phyloP scores from a whole-genome alignment of 2,113 vertebrate genomes.

The Periophthalmodon schlosseri region DNA sequence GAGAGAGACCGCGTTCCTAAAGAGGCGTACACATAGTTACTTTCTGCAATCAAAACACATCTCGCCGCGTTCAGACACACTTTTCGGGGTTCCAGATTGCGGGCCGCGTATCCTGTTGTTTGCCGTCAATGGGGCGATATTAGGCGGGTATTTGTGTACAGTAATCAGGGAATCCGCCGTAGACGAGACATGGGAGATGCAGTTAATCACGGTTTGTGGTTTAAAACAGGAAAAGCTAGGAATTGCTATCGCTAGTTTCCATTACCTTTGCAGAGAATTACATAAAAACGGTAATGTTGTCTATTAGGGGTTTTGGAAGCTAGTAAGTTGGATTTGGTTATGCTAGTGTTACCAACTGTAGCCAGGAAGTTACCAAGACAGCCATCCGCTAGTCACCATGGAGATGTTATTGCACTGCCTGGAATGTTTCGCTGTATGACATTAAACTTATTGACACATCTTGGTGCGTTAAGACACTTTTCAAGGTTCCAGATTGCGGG shows the following conservation, averaged over 20 bases:
- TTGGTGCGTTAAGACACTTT: no score
- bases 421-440: no score
- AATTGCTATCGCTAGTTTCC: constrained; percentile 22
- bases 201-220: constrained; percentile 65
- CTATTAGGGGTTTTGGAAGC: no score
- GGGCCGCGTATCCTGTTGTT: constrained; percentile 69
- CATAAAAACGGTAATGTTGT: not conserved
- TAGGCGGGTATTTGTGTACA: constrained; percentile 70
- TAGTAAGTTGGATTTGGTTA: no score
- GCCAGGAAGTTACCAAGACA: no score
- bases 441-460: no score
- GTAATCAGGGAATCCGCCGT: constrained; percentile 67
- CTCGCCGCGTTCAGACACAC: constrained; percentile 53
- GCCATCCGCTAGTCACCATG: no score
- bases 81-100: constrained; percentile 40
- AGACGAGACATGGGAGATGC: constrained; percentile 39
- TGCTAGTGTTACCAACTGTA: no score
- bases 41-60: constrained; percentile 79
- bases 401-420: no score
- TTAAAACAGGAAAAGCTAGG: constrained; percentile 26
- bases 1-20: constrained; percentile 51
- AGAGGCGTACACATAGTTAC: constrained; percentile 70
- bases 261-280: constrained; percentile 8
- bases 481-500: no score
- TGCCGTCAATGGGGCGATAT: constrained; percentile 58